phyloP scores from a whole-genome alignment of 2,797 vertebrate genomes.

The Taeniopygia guttata region DNA sequence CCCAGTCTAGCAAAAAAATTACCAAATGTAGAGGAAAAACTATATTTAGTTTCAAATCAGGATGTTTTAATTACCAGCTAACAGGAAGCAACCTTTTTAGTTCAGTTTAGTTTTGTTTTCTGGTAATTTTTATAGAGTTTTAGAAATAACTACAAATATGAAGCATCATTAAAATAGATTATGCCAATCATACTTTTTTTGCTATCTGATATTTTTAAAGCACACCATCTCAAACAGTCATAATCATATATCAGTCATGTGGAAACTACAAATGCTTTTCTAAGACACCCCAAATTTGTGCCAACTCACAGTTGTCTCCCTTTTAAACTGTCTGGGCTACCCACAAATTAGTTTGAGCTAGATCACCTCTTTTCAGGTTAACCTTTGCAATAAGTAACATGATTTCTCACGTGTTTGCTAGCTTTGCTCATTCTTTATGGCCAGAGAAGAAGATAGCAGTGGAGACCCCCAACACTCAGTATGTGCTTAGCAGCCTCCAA shows the following conservation, averaged over 20 bases:
- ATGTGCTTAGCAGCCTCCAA: background rate
- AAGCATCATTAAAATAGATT: slow-evolving; percentile 39
- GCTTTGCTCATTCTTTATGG: background rate
- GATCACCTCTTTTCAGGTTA: background rate
- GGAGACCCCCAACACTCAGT: background rate
- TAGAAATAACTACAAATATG: slow-evolving; percentile 39
- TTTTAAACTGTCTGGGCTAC: background rate
- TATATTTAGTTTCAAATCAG: slow-evolving; percentile 58
- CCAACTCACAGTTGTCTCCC: background rate
- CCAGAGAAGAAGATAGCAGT: background rate
- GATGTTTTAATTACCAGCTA: slow-evolving; percentile 42
- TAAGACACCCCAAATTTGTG: background rate
- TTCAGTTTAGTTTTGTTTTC: slow-evolving; percentile 28
- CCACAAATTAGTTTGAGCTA: background rate
- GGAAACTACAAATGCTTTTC: background rate
- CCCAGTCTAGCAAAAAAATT: slow-evolving; percentile 39
- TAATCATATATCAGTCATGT: background rate
- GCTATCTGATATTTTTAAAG: slow-evolving; percentile 32
- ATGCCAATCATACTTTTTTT: background rate
- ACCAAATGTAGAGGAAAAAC: slow-evolving; percentile 34
- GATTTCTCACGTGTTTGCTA: background rate
- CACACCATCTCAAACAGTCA: background rate
- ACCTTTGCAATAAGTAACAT: background rate
- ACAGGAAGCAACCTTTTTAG: slow-evolving; percentile 45
- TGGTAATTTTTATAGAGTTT: slow-evolving; percentile 14